phyloP scores from a whole-genome alignment of 2,797 vertebrate species.

The Takifugu ocellatus region DNA sequence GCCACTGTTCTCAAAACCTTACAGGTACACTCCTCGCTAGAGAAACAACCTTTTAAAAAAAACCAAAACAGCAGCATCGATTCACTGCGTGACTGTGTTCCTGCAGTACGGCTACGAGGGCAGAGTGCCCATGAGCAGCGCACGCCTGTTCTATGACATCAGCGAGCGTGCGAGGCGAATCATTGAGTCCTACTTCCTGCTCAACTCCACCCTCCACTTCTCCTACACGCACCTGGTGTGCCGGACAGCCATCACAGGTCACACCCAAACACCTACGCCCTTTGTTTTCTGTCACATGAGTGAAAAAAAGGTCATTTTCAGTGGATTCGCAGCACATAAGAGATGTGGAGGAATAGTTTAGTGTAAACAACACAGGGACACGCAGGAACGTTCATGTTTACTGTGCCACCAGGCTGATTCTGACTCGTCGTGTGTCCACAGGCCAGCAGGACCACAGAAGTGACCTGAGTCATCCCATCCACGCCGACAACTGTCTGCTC shows the following conservation, averaged over 20 bases:
- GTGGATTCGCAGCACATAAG: too few species aligned
- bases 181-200: constrained; percentile 90
- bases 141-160: constrained; percentile 90
- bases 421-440: constrained; percentile 43
- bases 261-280: constrained; percentile 18
- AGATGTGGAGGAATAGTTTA: too few species aligned
- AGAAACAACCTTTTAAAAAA: neutral
- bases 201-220: constrained; percentile 94
- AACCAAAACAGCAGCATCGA: neutral
- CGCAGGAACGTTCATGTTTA: neutral
- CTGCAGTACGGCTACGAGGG: constrained; percentile 90
- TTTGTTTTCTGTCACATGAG: too few species aligned
- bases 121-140: constrained; percentile 85
- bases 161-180: constrained; percentile 90
- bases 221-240: constrained; percentile 98
- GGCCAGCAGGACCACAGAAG: constrained; percentile 92
- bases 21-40: constrained; percentile 72
- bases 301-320: too few species aligned
- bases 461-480: constrained; percentile 96
- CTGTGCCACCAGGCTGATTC: neutral
- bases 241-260: constrained; percentile 90
- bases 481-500: constrained; percentile 95
- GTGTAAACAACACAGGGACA: too few species aligned
- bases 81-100: neutral
- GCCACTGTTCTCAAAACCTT: constrained; percentile 93